Base-by-base conservation (phyloP, 1,140 invertebrate genomes). In the Muscidifurax raptorellus region DNA sequence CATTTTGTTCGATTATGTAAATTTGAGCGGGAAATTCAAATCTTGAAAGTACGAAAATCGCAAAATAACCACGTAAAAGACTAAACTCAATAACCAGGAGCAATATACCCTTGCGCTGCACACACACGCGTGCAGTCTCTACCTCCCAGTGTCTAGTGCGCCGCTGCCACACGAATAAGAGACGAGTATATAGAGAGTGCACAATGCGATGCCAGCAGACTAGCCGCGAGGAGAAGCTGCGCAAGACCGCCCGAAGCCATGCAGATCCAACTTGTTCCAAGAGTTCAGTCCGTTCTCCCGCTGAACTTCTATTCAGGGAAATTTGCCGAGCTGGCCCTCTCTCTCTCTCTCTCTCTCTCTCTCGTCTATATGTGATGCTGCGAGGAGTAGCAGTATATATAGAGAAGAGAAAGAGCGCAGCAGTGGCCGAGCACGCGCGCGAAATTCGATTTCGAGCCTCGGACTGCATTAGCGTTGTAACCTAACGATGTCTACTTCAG, bases 391-490 rank as follows among this genome's bases (percentile, higher is more conserved):
- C n/a, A n/a, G n/a, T n/a, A n/a, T n/a, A n/a, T n/a, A n/a, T n/a
- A n/a, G n/a, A n/a, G n/a, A 52, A 52, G 52, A n/a, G 52, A 59
- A 59, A 59, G 52, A 59, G 18, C 5, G n/a, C 40, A 30, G 40
- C 59, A 47, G 40, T 4, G 47, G 71, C 69, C 47, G 47, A 72
- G 71, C 80, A 82, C 80, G 80, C 80, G 74, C 81, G 72, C 69
- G 72, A 76, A 82, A 83, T 83, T 83, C 81, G 81, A 83, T 83
- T 83, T 77, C 72, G 67, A 47, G 66, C 52, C 72, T 74, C 32
- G 59, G 52, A 76, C 74, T n/a, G 25, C 81, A 77, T 69, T 69
- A 64, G 52, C 52, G 52, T 59, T 67, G 59, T 47, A 76, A 47
- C 36, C 32, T 76, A 77, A 83, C 59, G 74, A 77, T 59, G 9